These are phyloP conservation scores for Megaceryle alcyon DNA, from an alignment of 2,797 vertebrate species.

Conservation along the genomic window DNA sequence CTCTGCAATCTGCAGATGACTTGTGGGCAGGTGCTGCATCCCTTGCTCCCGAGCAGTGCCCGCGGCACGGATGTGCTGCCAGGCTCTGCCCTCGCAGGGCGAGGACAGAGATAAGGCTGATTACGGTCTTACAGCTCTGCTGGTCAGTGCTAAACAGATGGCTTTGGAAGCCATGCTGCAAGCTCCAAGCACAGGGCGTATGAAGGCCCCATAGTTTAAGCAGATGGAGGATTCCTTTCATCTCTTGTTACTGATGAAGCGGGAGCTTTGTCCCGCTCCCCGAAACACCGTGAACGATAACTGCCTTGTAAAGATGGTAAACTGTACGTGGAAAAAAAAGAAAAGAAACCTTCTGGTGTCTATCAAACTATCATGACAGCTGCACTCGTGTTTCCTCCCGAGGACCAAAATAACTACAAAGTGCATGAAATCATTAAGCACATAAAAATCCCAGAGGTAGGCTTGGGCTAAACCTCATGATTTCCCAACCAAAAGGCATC, in stretches of 20 bases:
- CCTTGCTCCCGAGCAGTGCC: not conserved
- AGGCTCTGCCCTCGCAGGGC: not conserved
- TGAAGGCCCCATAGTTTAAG: not conserved
- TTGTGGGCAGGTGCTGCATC: not conserved
- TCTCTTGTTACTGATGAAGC: slow-evolving; percentile 34
- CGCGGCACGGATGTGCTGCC: fast-evolving
- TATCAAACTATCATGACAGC: slow-evolving; percentile 35
- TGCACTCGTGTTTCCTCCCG: slow-evolving; percentile 37
- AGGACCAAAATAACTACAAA: slow-evolving; percentile 70
- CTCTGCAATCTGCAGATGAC: not conserved
- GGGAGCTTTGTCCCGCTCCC: slow-evolving; percentile 16
- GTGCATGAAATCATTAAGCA: slow-evolving; percentile 49
- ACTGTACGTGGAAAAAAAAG: not conserved
- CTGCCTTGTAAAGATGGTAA: not conserved
- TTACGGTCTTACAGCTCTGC: fast-evolving
- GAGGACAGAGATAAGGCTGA: not conserved
- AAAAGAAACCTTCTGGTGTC: slow-evolving; percentile 27
- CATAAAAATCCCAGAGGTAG: slow-evolving; percentile 59
- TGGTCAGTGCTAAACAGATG: fast-evolving
- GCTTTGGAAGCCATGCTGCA: not conserved
- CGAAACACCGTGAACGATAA: not conserved
- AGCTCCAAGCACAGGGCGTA: not conserved
- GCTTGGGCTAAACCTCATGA: slow-evolving; percentile 51
- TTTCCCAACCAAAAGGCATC: slow-evolving; percentile 63
- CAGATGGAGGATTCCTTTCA: not conserved